Evolutionary conservation across 2,797 vertebrate species (phyloP).

Genomic region (Fringilla coelebs): DNA sequence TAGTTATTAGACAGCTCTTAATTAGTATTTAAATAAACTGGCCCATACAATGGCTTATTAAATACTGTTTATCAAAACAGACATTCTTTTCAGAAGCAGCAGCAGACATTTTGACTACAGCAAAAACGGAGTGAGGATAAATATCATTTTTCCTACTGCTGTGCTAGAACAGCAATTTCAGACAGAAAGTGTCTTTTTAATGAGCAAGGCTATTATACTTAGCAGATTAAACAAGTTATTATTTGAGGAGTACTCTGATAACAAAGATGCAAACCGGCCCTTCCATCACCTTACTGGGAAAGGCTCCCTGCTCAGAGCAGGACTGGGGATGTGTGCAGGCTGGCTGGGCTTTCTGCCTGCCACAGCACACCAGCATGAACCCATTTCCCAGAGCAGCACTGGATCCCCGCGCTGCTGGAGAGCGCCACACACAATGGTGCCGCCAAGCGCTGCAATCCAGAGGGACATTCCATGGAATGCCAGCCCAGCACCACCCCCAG

Average conservation of each 20-base stretch:
- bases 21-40: constrained; percentile 59
- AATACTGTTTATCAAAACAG: constrained; percentile 66
- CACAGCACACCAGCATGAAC: background rate
- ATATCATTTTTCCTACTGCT: constrained; percentile 26
- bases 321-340: background rate
- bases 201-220: background rate
- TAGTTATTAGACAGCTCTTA: constrained; percentile 66
- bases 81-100: constrained; percentile 62
- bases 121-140: constrained; percentile 49
- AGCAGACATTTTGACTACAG: constrained; percentile 65
- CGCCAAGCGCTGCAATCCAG: background rate
- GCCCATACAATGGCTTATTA: constrained; percentile 64
- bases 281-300: background rate
- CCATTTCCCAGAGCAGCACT: rapidly evolving
- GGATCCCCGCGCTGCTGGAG: background rate
- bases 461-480: background rate
- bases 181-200: constrained; percentile 29
- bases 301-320: background rate
- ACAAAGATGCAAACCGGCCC: background rate
- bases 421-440: background rate
- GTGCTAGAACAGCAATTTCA: constrained; percentile 20
- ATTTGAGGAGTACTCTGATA: background rate
- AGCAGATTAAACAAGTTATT: background rate
- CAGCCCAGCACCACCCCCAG: background rate
- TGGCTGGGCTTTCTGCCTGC: background rate